Evolutionary conservation across 2,797 vertebrate species (phyloP), one percentile per base, ranked within the genome.

Genomic region (Pachyuromys duprasi): DNA sequence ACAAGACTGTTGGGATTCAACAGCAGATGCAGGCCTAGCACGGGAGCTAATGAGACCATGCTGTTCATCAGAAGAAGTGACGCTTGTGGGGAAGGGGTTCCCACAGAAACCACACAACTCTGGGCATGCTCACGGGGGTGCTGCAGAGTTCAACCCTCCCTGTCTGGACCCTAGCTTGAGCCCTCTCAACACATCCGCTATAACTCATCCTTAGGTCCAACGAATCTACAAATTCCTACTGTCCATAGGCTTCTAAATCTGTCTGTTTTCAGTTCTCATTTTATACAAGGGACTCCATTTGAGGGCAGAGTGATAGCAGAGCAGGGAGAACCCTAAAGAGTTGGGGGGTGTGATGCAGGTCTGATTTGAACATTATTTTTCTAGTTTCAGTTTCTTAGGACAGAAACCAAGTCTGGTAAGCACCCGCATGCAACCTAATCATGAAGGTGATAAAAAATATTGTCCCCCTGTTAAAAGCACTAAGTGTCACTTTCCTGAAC

Each of bases 391-490:
- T 82, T 93, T 95, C 62, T 95, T 95, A 67, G 76, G 79, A 36
- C 33, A 76, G 39, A 89, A 55, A 91, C 86, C 26, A 45, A 92
- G 70, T 94, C 70, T 94, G 93, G 94, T 94, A 96, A 96, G 82
- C 39, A 83, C 45, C 65, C 95, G 92, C 89, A 83, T 49, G 69
- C 31, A 86, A 80, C 75, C 82, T 89, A 92, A 89, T 95, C 70
- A 95, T 13, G 31, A 92, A 45, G 39, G 53, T 24, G 92, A 96
- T 95, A 96, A 94, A 96, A 95, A 97, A 95, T 80, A 42, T 84
- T 49, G 55, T n/a, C 62, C 91, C 67, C 49, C 18, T 86, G 75
- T n/a, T 91, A 94, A 90, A 95, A 75, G 60, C n/a, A 65, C 42
- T 53, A 79, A 90, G 65, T 82, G 26, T 60, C 39, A 57, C 70